Evolutionary conservation across 2,113 vertebrate species (phyloP).

Genomic region (Cacatua alba): DNA sequence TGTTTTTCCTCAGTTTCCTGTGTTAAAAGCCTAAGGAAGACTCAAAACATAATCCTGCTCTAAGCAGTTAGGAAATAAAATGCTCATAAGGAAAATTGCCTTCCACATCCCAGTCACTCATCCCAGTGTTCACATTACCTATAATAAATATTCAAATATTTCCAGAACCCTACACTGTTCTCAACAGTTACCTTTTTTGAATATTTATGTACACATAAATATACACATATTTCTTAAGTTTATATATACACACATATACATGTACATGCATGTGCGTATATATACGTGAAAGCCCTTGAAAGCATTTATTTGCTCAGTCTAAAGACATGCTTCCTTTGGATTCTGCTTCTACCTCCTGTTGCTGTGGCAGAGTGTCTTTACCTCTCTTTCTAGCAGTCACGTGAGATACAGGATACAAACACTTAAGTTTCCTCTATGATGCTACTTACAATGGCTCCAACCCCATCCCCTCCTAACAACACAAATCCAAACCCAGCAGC

Average conservation of each 20-base stretch:
- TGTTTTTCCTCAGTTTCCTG: background rate
- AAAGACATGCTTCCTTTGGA: background rate
- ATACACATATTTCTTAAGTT: background rate
- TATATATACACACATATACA: fast-evolving
- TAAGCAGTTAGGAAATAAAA: background rate
- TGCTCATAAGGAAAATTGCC: background rate
- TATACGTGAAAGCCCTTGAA: background rate
- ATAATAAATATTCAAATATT: background rate
- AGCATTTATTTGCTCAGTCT: background rate
- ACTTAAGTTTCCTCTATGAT: background rate
- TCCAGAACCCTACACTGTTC: background rate
- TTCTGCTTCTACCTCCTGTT: background rate
- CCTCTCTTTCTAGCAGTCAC: background rate
- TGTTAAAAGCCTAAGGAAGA: background rate
- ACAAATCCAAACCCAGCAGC: background rate
- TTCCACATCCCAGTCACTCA: background rate
- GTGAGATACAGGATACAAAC: background rate
- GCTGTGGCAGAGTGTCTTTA: background rate
- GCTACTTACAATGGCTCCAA: background rate
- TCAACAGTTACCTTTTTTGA: background rate
- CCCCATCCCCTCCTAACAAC: background rate
- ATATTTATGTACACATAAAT: background rate
- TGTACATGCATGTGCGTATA: no score
- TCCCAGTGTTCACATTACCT: background rate
- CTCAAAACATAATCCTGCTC: background rate